Evolutionary conservation across 2,888 invertebrate species (phyloP).

Genomic region (Antitype chi): DNA sequence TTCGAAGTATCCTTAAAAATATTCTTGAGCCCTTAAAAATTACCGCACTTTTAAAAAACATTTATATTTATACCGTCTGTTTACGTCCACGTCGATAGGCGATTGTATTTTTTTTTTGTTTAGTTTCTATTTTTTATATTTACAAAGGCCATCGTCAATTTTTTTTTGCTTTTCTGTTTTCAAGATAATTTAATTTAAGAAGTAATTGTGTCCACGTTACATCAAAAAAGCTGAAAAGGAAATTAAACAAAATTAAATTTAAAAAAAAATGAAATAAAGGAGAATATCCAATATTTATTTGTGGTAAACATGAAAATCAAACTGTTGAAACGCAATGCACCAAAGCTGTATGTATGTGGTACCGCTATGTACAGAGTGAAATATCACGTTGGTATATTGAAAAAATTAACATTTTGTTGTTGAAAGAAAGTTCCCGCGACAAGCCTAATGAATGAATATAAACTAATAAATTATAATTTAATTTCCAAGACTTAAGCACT

Average conservation of each 20-base stretch:
- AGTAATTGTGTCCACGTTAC: background rate
- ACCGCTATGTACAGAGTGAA: conserved; percentile 22
- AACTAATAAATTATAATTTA: too few relatives aligned
- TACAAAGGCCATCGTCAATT: too few relatives aligned
- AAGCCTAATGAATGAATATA: too few relatives aligned
- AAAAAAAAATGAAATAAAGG: background rate
- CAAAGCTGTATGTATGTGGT: conserved; percentile 39
- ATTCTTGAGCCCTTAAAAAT: background rate
- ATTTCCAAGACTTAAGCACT: too few relatives aligned
- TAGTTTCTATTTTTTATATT: background rate
- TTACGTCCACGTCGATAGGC: background rate
- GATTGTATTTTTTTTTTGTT: background rate
- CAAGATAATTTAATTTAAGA: background rate
- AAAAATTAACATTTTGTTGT: background rate
- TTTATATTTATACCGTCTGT: background rate
- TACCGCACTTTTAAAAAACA: background rate
- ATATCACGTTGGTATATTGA: background rate
- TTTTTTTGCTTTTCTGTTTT: too few relatives aligned
- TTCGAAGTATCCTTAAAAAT: background rate
- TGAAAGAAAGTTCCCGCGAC: too few relatives aligned
- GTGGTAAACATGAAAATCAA: background rate
- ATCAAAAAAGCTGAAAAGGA: background rate
- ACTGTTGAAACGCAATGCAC: conserved; percentile 51
- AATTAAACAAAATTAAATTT: background rate
- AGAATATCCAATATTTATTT: conserved; percentile 3